These are phyloP conservation scores for Atractosteus spatula DNA, from an alignment of 2,113 vertebrate species.

Conservation along the genomic window DNA sequence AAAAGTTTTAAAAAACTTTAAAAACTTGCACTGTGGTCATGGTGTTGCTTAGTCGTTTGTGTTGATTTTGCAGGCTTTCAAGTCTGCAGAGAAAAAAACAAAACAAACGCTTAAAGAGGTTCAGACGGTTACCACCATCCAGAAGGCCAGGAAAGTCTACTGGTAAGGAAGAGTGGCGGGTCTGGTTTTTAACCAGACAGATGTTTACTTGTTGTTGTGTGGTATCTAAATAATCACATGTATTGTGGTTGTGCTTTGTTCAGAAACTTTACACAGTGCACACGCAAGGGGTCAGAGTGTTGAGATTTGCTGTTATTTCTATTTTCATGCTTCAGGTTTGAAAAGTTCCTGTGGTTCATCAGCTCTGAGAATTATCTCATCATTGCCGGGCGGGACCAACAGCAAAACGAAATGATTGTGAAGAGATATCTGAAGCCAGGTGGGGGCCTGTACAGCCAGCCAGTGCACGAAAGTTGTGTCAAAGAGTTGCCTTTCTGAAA, in stretches of 20 bases:
- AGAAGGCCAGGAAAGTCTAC: slow-evolving; percentile 97
- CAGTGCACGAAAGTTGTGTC: too few relatives aligned
- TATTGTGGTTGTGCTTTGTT: too few relatives aligned
- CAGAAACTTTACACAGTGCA: too few relatives aligned
- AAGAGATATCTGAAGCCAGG: slow-evolving; percentile 88
- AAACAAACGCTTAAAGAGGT: slow-evolving; percentile 95
- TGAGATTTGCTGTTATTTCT: not conserved
- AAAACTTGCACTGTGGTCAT: too few relatives aligned
- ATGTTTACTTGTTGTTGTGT: too few relatives aligned
- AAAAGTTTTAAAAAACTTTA: too few relatives aligned
- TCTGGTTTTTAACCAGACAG: too few relatives aligned
- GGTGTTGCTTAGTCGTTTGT: not conserved
- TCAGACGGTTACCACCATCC: slow-evolving; percentile 91
- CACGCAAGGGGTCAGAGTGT: not conserved
- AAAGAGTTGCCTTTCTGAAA: too few relatives aligned
- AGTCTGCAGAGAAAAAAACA: slow-evolving; percentile 97
- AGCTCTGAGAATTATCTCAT: slow-evolving; percentile 96
- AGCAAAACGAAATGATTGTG: slow-evolving; percentile 97
- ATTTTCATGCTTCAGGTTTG: slow-evolving; percentile 77
- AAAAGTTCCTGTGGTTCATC: slow-evolving; percentile 98
- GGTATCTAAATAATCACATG: too few relatives aligned
- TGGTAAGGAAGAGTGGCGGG: slow-evolving; percentile 69
- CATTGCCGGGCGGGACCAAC: slow-evolving; percentile 93
- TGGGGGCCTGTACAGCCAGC: slow-evolving; percentile 34
- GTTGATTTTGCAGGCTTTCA: slow-evolving; percentile 77